phyloP scores from a whole-genome alignment of 2,797 vertebrate species.

The Channallabes apus region DNA sequence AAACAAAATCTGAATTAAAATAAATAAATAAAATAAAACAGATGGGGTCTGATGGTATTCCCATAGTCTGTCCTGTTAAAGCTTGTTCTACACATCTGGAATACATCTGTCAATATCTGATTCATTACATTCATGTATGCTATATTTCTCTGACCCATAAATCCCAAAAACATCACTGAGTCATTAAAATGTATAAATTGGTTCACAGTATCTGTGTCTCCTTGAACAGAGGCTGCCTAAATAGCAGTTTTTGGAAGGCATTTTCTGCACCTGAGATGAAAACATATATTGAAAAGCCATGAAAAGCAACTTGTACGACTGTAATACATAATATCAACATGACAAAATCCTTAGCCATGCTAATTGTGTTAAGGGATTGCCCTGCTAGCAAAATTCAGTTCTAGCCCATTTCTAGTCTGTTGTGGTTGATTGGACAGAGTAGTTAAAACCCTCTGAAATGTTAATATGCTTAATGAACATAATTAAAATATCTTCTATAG shows the following conservation, averaged over 20 bases:
- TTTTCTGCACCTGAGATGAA: neutral
- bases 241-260: neutral
- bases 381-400: neutral
- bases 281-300: too few species aligned
- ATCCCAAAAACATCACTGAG: neutral
- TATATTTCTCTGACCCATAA: neutral
- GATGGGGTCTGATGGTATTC: neutral
- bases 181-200: neutral
- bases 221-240: neutral
- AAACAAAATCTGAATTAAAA: neutral
- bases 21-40: neutral
- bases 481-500: neutral
- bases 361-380: neutral
- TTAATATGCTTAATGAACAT: neutral
- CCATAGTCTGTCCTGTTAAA: neutral
- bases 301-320: neutral
- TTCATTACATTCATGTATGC: neutral
- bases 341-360: neutral
- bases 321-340: neutral
- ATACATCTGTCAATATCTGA: neutral
- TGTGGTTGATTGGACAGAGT: neutral
- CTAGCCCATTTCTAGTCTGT: neutral
- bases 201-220: neutral
- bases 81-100: slow-evolving; percentile 5
- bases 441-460: neutral